These are phyloP conservation scores for Pseudotriccus pelzelni DNA, from an alignment of 2,797 vertebrate genomes.

Conservation along the genomic window DNA sequence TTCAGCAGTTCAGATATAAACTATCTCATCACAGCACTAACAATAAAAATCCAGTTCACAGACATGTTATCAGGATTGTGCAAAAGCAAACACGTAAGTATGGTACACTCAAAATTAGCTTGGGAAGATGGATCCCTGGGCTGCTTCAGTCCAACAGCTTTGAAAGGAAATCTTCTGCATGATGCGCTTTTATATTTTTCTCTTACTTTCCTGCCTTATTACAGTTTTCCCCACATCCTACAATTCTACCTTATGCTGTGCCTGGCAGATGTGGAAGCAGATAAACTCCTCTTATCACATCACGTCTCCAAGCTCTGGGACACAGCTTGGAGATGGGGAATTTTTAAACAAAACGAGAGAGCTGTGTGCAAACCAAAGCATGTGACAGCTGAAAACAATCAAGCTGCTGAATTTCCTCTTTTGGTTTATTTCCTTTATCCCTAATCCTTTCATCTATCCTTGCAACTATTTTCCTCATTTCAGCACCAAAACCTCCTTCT, in stretches of 20 bases:
- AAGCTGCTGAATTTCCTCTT: background rate
- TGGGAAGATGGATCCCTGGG: background rate
- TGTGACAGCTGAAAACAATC: background rate
- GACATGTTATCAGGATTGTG: background rate
- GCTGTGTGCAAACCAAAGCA: background rate
- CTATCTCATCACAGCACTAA: background rate
- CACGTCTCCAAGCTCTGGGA: background rate
- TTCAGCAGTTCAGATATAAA: background rate
- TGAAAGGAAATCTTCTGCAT: background rate
- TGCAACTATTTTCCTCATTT: background rate
- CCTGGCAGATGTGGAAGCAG: background rate
- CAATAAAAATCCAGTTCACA: background rate
- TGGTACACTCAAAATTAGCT: background rate
- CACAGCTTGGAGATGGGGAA: background rate
- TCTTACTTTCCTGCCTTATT: background rate
- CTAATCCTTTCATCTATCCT: background rate
- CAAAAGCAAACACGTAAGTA: background rate
- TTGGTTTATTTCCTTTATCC: background rate
- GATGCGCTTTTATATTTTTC: background rate
- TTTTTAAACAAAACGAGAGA: background rate
- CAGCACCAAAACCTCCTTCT: background rate
- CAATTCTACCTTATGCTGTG: background rate
- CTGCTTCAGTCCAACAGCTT: background rate
- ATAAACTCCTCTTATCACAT: background rate
- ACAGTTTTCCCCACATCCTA: background rate